These are phyloP conservation scores for Pycnonotus jocosus DNA, from an alignment of 2,113 vertebrate species.

Conservation along the genomic window DNA sequence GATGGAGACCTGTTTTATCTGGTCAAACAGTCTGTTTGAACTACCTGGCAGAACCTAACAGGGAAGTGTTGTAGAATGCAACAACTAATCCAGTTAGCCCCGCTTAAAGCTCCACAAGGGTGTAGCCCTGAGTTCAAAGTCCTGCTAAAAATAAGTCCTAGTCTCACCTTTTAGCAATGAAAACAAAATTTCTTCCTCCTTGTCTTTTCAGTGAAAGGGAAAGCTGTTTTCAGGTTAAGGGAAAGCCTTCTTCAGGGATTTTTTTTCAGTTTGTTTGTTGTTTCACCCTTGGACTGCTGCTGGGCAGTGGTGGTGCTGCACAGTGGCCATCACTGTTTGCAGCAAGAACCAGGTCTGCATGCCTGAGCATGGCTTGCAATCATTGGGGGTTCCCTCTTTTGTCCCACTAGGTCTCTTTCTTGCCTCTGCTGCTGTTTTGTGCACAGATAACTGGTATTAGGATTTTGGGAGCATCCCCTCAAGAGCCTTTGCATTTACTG, in stretches of 20 bases:
- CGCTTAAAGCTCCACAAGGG: not conserved
- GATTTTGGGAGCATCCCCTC: not conserved
- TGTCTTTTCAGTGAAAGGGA: not conserved
- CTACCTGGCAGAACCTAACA: not conserved
- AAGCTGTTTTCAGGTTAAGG: not conserved
- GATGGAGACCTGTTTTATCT: not conserved
- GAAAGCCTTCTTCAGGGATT: not conserved
- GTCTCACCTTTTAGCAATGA: not conserved
- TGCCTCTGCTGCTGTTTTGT: not conserved
- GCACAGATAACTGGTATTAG: not conserved
- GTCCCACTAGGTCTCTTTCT: not conserved
- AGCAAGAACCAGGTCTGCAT: not conserved
- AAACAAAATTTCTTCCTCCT: not conserved
- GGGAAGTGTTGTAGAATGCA: not conserved
- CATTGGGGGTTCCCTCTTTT: accelerated
- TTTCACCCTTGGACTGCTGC: not conserved
- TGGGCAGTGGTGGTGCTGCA: not conserved
- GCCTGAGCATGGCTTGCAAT: not conserved
- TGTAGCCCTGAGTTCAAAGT: not conserved
- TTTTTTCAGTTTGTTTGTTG: not conserved
- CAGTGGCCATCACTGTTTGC: accelerated
- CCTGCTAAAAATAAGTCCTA: not conserved
- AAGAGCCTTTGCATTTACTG: not conserved
- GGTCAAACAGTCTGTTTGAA: not conserved
- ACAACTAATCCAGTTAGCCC: not conserved